Conservation (phyloP, 2,113 vertebrate species). For the Gorsachius goisagi region DNA sequence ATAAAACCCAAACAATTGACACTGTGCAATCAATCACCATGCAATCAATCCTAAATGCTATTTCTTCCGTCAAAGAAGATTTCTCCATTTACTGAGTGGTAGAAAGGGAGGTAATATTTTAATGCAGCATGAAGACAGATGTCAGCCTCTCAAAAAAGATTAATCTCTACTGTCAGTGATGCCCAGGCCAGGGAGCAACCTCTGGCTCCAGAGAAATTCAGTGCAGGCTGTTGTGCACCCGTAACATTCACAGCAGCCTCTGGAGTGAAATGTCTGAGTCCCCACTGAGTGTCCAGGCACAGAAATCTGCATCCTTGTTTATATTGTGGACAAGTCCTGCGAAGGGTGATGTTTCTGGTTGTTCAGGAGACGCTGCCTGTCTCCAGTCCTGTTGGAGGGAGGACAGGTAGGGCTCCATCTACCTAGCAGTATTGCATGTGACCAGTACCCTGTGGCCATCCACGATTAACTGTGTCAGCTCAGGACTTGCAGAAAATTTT, state of each 20-base stretch:
- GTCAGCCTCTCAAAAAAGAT: neutral
- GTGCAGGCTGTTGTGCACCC: neutral
- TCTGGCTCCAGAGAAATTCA: neutral
- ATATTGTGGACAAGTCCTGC: neutral
- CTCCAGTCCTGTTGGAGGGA: fast-evolving
- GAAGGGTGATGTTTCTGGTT: neutral
- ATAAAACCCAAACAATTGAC: neutral
- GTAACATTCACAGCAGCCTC: neutral
- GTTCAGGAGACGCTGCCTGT: neutral
- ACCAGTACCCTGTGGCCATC: neutral
- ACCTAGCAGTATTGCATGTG: neutral
- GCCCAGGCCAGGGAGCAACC: neutral
- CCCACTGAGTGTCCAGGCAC: neutral
- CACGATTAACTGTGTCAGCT: neutral
- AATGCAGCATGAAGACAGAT: neutral
- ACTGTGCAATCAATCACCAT: neutral
- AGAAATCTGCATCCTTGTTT: neutral
- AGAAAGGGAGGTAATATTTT: neutral
- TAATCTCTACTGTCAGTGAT: neutral
- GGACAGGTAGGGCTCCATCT: neutral
- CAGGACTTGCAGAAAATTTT: neutral
- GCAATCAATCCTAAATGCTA: neutral
- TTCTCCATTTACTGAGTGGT: neutral
- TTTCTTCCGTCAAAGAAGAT: neutral
- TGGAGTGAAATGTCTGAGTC: neutral